These are phyloP conservation scores for Rhea pennata DNA, from an alignment of 2,113 vertebrate species.

Conservation along the genomic window DNA sequence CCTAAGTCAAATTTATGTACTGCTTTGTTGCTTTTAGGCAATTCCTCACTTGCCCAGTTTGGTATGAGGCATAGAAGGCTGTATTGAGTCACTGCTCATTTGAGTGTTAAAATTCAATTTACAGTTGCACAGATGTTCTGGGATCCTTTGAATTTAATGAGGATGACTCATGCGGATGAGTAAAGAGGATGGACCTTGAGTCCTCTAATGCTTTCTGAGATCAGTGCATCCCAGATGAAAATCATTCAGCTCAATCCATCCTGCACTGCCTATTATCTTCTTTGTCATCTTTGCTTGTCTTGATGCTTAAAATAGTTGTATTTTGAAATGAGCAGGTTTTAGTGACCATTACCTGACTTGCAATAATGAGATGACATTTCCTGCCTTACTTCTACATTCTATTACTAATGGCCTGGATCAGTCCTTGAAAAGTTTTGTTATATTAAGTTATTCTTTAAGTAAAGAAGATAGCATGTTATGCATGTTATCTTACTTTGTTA, in stretches of 20 bases:
- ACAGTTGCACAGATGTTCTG: constrained; percentile 76
- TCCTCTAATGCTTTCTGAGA: constrained; percentile 64
- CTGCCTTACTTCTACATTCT: not conserved
- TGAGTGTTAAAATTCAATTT: constrained; percentile 72
- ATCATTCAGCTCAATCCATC: constrained; percentile 33
- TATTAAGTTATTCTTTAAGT: not conserved
- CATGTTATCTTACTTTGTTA: not conserved
- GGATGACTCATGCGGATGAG: constrained; percentile 82
- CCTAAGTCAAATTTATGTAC: constrained; percentile 13
- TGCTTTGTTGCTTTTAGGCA: not conserved
- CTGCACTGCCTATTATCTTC: constrained; percentile 41
- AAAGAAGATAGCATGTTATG: not conserved
- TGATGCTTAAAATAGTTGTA: constrained; percentile 24
- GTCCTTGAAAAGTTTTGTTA: not conserved
- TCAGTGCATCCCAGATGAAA: constrained; percentile 71
- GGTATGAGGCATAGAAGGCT: constrained; percentile 44
- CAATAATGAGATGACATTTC: constrained; percentile 18
- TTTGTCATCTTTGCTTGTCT: constrained; percentile 36
- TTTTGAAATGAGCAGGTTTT: constrained; percentile 22
- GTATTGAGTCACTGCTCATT: constrained; percentile 50
- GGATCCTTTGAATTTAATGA: constrained; percentile 81
- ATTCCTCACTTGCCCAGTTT: constrained; percentile 41
- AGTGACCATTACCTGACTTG: constrained; percentile 31
- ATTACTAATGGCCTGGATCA: not conserved
- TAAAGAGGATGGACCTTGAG: constrained; percentile 73